Conservation (phyloP, 2,888 invertebrate genomes). For the Seira sanloemensis region DNA sequence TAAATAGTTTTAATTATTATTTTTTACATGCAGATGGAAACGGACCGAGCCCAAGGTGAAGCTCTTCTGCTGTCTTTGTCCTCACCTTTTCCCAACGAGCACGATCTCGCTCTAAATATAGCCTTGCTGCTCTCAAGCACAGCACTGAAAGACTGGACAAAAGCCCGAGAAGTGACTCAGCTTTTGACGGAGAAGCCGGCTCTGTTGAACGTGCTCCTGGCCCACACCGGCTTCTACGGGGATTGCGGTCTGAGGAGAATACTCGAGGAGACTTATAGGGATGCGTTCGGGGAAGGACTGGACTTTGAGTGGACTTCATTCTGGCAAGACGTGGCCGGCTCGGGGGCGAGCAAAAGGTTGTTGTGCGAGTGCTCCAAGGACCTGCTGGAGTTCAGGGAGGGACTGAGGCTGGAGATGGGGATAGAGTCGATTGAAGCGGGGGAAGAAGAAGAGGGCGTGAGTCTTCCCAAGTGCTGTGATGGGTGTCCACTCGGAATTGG, state of each 20-base stretch:
- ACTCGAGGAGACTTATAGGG: neutral
- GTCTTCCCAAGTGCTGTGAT: too few species aligned
- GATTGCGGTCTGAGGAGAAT: conserved; percentile 7
- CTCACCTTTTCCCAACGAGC: conserved; percentile 23
- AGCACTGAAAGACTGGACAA: too few species aligned
- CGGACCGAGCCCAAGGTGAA: too few species aligned
- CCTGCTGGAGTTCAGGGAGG: neutral
- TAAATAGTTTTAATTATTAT: too few species aligned
- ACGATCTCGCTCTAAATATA: conserved; percentile 7
- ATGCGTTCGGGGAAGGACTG: conserved; percentile 11
- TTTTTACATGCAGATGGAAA: too few species aligned
- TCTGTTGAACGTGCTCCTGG: conserved; percentile 26
- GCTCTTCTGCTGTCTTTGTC: conserved; percentile 21
- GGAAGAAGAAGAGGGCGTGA: too few species aligned
- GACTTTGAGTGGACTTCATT: conserved; percentile 23
- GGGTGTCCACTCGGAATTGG: too few species aligned
- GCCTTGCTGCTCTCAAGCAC: neutral
- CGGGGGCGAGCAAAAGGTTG: neutral
- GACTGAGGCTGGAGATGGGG: neutral
- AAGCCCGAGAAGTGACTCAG: neutral
- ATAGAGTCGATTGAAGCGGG: too few species aligned
- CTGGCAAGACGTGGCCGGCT: conserved; percentile 2
- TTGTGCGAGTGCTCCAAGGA: conserved; percentile 22
- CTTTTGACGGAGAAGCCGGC: neutral
- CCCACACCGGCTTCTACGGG: conserved; percentile 28